Evolutionary conservation across 2,797 vertebrate species (phyloP).

Genomic region (Coregonus sp.): DNA sequence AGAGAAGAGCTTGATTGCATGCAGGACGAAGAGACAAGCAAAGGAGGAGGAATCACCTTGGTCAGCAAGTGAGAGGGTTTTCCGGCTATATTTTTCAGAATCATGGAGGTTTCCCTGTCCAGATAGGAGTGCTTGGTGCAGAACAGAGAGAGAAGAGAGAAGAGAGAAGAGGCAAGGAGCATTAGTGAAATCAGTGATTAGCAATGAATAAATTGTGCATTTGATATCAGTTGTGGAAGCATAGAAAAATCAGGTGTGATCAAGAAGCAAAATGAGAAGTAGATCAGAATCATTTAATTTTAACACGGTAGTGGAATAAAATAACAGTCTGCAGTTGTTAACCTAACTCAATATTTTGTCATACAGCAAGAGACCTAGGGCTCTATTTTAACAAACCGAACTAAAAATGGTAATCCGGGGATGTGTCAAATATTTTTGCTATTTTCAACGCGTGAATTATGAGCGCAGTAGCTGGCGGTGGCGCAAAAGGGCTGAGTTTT

Average conservation of each 20-base stretch:
- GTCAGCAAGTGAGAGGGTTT: constrained; percentile 99
- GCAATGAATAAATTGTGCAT: constrained; percentile 21
- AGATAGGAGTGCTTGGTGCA: constrained; percentile 96
- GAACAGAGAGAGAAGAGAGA: constrained; percentile 44
- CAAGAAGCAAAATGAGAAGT: neutral
- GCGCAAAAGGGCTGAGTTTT: too few species aligned
- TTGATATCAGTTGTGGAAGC: constrained; percentile 20
- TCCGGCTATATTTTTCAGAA: constrained; percentile 99
- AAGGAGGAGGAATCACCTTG: constrained; percentile 83
- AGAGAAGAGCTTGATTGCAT: constrained; percentile 54
- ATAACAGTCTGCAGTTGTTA: too few species aligned
- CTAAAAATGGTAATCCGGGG: too few species aligned
- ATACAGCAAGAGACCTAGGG: too few species aligned
- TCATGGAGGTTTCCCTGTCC: constrained; percentile 99
- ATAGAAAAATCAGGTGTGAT: constrained; percentile 8
- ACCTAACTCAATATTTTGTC: too few species aligned
- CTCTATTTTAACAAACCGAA: too few species aligned
- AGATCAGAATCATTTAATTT: neutral
- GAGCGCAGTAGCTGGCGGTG: too few species aligned
- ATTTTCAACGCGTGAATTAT: too few species aligned
- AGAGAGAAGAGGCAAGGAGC: constrained; percentile 67
- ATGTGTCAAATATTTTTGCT: too few species aligned
- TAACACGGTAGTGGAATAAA: too few species aligned
- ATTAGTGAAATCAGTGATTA: constrained; percentile 65
- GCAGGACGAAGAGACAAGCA: constrained; percentile 46